Evolutionary conservation across 2,797 vertebrate genomes (phyloP), one percentile per base, ranked within the genome.

Genomic region (Lagodon rhomboides): DNA sequence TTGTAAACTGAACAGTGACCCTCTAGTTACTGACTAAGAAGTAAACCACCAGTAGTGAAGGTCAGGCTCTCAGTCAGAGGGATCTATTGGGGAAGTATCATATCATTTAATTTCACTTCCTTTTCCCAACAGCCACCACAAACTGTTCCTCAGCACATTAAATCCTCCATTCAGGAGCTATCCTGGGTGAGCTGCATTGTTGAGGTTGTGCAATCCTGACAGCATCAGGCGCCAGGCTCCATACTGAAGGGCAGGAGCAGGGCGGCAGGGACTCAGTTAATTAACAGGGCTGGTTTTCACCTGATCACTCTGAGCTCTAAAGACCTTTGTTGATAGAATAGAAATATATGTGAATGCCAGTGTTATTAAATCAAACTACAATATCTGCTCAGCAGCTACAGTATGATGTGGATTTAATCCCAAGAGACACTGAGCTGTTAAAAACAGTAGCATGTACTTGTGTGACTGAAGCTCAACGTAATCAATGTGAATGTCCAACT

Each of bases 71-170:
- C 22, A 56, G 64, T 12, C 23, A 51, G 46, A 53, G 23, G 34
- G 3, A 53, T n/a, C n/a, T 50, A 44, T 64, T 5, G 10, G 44
- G 44, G 51, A 61, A 3, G 49, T 20, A 34, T 34, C 4, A 38
- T 10, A 38, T 38, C 12, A 25, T 49, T 59, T 53, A 4, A 27
- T 70, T 49, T 75, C 30, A 30, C 46, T 51, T 16, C 27, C 17
- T n/a, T 66, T 68, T 61, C 12, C 46, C 53, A 59, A 43, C 22
- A 50, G 47, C 13, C 56, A 58, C 25, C 65, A 50, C 12, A 59
- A 27, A 17, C 25, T 3, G 1, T 34, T 61, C 18, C 16, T 15
- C 15, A 8, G 46, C 56, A 61, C 16, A 20, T 72, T 61, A 15
- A 61, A 41, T 54, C 46, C 30, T 50, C 20, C 30, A n/a, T 51